Conservation (phyloP, 2,113 vertebrate genomes). For the Fukomys damarensis region DNA sequence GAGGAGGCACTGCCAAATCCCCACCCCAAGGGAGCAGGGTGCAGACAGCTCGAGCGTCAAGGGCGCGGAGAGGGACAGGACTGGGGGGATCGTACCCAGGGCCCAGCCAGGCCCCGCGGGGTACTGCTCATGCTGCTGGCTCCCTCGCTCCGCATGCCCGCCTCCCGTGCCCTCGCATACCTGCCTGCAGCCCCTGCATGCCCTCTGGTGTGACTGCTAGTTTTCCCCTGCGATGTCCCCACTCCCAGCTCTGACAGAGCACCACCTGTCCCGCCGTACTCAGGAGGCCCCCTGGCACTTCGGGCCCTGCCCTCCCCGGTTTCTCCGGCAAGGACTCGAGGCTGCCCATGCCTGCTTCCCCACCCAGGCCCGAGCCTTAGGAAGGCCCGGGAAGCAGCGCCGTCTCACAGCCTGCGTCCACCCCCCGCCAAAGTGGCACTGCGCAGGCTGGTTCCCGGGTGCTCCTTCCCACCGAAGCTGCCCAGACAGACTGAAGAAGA, state of each 20-base stretch:
- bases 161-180: conserved; percentile 35
- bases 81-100: background rate
- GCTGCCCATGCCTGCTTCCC: background rate
- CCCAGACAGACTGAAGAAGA: background rate
- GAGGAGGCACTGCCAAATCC: background rate
- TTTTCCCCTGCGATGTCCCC: conserved; percentile 51
- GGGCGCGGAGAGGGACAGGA: background rate
- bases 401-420: background rate
- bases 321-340: background rate
- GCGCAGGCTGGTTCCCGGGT: background rate
- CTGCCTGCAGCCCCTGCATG: conserved; percentile 60
- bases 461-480: background rate
- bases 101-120: conserved; percentile 85
- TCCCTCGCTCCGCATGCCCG: conserved; percentile 67
- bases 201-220: conserved; percentile 15
- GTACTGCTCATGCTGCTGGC: conserved; percentile 87
- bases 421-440: background rate
- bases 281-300: conserved; percentile 66
- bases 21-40: background rate
- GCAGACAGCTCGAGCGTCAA: background rate
- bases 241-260: conserved; percentile 70
- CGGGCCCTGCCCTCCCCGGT: conserved; percentile 6
- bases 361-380: background rate
- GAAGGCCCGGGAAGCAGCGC: background rate
- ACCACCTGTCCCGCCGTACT: conserved; percentile 52